A percentile compares a stretch with the other conserved stretches of the same genome.
These are phyloP conservation scores for Sarcophaga caerulescens DNA, from an alignment of 2,888 invertebrate genomes.

Conservation along the genomic window DNA sequence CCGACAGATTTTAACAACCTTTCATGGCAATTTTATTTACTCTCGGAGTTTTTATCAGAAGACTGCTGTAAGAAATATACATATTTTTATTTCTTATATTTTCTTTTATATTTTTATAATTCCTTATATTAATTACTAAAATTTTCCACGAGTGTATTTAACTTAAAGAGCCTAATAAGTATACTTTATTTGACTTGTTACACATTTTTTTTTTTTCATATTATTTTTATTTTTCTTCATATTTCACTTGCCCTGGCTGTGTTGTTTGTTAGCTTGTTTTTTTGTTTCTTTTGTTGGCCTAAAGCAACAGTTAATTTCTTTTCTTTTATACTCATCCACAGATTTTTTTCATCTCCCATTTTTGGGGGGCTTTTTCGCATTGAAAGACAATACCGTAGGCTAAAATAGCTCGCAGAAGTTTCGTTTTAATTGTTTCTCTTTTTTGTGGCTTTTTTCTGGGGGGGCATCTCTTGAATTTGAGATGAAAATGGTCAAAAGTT, in stretches of 20 bases:
- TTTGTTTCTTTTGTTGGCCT: constrained; percentile 16
- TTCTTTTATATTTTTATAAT: not conserved
- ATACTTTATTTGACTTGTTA: constrained; percentile 50
- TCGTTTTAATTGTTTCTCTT: constrained; percentile 52
- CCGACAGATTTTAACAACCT: too few species aligned
- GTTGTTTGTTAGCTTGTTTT: not conserved
- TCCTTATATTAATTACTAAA: not conserved
- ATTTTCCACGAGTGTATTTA: constrained; percentile 27
- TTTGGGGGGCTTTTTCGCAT: not conserved
- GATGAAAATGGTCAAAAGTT: constrained; percentile 37
- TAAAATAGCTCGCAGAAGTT: constrained; percentile 42
- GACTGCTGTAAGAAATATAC: too few species aligned
- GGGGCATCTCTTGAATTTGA: constrained; percentile 1
- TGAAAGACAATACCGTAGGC: constrained; percentile 2
- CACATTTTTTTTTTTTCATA: constrained; percentile 13
- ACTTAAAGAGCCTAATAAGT: constrained; percentile 36
- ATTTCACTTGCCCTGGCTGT: not conserved
- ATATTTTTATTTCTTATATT: too few species aligned
- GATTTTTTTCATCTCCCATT: not conserved
- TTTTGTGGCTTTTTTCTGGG: constrained; percentile 2
- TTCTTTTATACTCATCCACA: constrained; percentile 20
- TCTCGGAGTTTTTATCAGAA: too few species aligned
- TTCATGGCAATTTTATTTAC: too few species aligned
- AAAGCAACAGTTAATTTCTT: constrained; percentile 58
- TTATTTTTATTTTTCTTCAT: not conserved